Evolutionary conservation across 2,888 invertebrate genomes (phyloP).

Genomic region (Notodonta dromedarius): DNA sequence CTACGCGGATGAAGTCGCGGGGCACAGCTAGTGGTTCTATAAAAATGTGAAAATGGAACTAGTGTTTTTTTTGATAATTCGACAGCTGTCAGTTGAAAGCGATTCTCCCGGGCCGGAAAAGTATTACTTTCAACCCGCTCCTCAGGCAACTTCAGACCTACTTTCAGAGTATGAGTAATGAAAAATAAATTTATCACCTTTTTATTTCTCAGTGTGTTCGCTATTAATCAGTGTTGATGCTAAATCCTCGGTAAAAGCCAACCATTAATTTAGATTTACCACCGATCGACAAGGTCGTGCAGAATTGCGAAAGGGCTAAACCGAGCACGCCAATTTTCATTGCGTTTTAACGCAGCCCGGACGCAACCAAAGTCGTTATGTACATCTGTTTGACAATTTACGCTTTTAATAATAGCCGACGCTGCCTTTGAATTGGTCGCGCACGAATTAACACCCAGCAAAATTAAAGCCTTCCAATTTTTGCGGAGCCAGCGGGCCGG

Average conservation of each 20-base stretch:
- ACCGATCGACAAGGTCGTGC: constrained; percentile 33
- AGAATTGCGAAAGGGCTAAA: constrained; percentile 47
- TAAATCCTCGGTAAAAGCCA: constrained; percentile 6
- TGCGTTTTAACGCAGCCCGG: constrained; percentile 70
- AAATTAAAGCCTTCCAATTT: constrained; percentile 81
- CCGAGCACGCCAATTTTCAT: constrained; percentile 61
- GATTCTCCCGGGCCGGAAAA: too few species aligned
- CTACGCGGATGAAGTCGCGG: too few species aligned
- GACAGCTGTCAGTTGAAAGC: too few species aligned
- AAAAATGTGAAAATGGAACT: too few species aligned
- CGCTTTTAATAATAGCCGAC: constrained; percentile 81
- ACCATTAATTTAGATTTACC: constrained; percentile 27
- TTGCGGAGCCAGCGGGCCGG: constrained; percentile 60
- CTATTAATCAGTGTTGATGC: background rate
- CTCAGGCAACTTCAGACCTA: too few species aligned
- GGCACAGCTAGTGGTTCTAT: too few species aligned
- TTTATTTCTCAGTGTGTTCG: background rate
- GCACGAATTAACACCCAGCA: constrained; percentile 77
- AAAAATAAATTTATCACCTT: background rate
- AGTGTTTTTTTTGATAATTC: too few species aligned
- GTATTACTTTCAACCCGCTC: too few species aligned
- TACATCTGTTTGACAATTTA: constrained; percentile 83
- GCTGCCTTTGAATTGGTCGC: constrained; percentile 78
- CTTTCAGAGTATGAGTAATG: too few species aligned
- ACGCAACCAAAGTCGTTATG: constrained; percentile 70